phyloP scores from a whole-genome alignment of 2,888 invertebrate species.

The Tethea ocularis region DNA sequence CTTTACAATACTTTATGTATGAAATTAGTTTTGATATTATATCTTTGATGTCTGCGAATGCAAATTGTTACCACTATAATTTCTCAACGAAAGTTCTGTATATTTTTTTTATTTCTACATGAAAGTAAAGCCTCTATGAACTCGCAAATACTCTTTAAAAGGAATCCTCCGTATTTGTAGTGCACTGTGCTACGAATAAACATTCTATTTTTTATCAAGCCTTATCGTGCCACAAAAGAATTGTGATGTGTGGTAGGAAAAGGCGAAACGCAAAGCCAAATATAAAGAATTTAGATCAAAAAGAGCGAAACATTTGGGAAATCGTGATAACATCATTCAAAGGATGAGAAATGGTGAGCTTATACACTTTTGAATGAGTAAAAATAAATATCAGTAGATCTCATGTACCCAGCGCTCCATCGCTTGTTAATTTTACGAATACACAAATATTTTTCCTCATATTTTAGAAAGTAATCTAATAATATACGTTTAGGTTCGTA shows the following conservation, averaged over 20 bases:
- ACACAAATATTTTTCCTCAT: conserved; percentile 16
- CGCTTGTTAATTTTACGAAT: conserved; percentile 22
- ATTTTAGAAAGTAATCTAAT: not conserved
- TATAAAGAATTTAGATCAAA: conserved; percentile 77
- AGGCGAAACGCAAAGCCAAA: conserved; percentile 67
- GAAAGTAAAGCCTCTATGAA: not conserved
- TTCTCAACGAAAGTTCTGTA: too few relatives aligned
- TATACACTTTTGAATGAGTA: conserved; percentile 72
- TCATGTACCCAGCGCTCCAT: conserved; percentile 31
- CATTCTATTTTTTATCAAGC: conserved; percentile 61
- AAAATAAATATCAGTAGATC: conserved; percentile 65
- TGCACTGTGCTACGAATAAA: conserved; percentile 50
- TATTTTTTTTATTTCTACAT: not conserved
- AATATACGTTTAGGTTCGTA: too few relatives aligned
- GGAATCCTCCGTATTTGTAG: conserved; percentile 24
- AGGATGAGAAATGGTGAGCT: conserved; percentile 73
- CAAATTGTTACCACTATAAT: too few relatives aligned
- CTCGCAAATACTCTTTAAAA: conserved; percentile 21
- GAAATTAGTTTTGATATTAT: too few relatives aligned
- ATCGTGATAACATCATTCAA: conserved; percentile 78
- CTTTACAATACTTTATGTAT: too few relatives aligned
- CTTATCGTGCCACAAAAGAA: conserved; percentile 71
- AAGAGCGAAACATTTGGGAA: conserved; percentile 77
- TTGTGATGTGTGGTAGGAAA: conserved; percentile 69
- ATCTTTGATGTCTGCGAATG: too few relatives aligned